Conservation (phyloP, 30 jellyfish, hydroid and myxozoan genomes). For the Chrysaora quinquecirrha region DNA sequence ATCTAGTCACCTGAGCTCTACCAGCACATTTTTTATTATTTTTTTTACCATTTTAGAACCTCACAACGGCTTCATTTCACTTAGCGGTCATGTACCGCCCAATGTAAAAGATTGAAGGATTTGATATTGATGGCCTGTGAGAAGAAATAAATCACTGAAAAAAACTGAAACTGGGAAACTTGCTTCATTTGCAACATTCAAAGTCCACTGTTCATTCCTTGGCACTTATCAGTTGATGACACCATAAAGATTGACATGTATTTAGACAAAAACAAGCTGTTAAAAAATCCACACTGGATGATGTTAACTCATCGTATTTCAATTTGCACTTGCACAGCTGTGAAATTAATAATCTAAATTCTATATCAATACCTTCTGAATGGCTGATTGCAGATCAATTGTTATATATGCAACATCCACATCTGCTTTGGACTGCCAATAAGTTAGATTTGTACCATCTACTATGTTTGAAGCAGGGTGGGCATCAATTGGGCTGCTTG, state of each 20-base stretch:
- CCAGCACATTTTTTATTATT: too few relatives aligned
- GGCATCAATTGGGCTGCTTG: slow-evolving; percentile 23
- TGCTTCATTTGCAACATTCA: too few relatives aligned
- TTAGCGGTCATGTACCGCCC: background rate
- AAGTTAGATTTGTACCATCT: slow-evolving; percentile 52
- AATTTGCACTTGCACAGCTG: background rate
- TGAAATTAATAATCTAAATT: background rate
- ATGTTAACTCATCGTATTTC: background rate
- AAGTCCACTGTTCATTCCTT: background rate
- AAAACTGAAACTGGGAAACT: too few relatives aligned
- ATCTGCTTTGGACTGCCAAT: slow-evolving; percentile 80
- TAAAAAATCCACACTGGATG: background rate
- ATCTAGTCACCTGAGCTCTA: too few relatives aligned
- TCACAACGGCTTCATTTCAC: background rate
- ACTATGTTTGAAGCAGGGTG: slow-evolving; percentile 71
- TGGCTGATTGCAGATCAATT: slow-evolving; percentile 55
- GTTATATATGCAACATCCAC: slow-evolving; percentile 54
- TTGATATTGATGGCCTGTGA: background rate
- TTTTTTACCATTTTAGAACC: background rate
- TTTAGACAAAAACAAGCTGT: background rate
- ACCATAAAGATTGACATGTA: background rate
- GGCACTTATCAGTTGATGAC: background rate
- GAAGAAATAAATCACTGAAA: too few relatives aligned
- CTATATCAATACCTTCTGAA: slow-evolving; percentile 63
- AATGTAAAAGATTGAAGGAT: too few relatives aligned